Evolutionary conservation across 1,140 invertebrate genomes (phyloP).

Genomic region (Papilio xuthus): DNA sequence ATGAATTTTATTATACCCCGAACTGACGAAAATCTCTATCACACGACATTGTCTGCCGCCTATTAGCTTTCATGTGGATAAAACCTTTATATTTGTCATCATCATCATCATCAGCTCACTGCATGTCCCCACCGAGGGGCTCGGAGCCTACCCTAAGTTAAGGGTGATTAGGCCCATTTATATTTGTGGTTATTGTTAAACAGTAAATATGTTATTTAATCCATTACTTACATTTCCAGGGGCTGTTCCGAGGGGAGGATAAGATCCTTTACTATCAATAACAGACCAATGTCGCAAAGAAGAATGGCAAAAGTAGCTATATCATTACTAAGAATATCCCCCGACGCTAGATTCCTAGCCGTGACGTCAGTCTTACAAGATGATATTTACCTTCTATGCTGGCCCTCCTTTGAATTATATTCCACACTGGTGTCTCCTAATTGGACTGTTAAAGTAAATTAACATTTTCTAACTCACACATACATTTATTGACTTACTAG

Average conservation of each 20-base stretch:
- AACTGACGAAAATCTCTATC: too few relatives aligned
- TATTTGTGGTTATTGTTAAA: too few relatives aligned
- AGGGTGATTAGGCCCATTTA: too few relatives aligned
- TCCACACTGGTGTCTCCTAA: constrained; percentile 45
- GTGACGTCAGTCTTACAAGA: constrained; percentile 47
- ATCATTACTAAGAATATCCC: constrained; percentile 57
- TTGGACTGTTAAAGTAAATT: constrained; percentile 59
- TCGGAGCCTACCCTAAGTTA: too few relatives aligned
- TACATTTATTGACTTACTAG: background rate
- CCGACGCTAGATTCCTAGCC: constrained; percentile 62
- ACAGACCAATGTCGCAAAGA: constrained; percentile 39
- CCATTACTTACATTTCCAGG: background rate
- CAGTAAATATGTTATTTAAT: background rate
- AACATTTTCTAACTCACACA: background rate
- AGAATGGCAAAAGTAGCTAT: constrained; percentile 40
- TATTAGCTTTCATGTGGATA: too few relatives aligned
- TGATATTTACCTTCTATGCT: constrained; percentile 51
- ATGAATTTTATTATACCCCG: too few relatives aligned
- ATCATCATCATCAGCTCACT: too few relatives aligned
- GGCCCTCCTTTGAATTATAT: constrained; percentile 54
- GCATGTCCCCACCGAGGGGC: too few relatives aligned
- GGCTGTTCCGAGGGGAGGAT: constrained; percentile 1
- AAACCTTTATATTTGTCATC: too few relatives aligned
- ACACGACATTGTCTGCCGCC: too few relatives aligned
- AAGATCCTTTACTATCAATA: constrained; percentile 40